Base-by-base conservation (phyloP, 92 coral and sea anemone genomes). In the Diadumene lineata region DNA sequence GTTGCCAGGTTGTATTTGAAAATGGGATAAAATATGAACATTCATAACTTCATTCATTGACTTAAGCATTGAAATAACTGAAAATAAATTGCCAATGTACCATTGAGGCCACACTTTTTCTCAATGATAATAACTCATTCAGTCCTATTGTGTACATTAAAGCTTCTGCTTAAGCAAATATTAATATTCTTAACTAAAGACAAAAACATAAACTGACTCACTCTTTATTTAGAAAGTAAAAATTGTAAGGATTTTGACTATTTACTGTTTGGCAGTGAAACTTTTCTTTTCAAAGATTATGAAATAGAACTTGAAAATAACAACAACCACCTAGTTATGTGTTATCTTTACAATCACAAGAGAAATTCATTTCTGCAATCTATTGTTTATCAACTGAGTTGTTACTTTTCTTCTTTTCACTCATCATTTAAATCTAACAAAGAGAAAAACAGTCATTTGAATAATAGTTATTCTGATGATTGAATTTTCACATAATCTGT, bases 151-250 rank as follows among this genome's bases (percentile, higher is more conserved):
- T 62, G 68, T 62, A 62, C 68, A 62, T 62, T 62, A 13, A 62
- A 62, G 68, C 43, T 62, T 30, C 43, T 62, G 68, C 68, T 62
- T 62, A 28, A 62, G 43, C 68, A 62, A 62, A 62, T 62, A 62
- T 62, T 62, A 62, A 62, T 62, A 62, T 62, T 62, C 31, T 62
- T 62, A 62, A 62, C 68, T 62, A 62, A 62, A 62, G 68, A 62
- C 38, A 62, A 62, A 62, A 62, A 62, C 68, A 62, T 62, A 28
- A 62, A 62, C 38, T 28, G 31, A 28, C 34, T 30, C 16, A 62
- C 31, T 62, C 68, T 62, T 62, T 62, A 28, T 62, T 62, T 28
- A 27, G 21, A 62, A 29, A 30, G 25, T 15, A 62, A 31, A 62
- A 13, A 21, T 28, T 1, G 7, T 1, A 38, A 38, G 48, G 13